Evolutionary conservation across 2,797 vertebrate genomes (phyloP).

Genomic region (Acrossocheilus wenchowensis): DNA sequence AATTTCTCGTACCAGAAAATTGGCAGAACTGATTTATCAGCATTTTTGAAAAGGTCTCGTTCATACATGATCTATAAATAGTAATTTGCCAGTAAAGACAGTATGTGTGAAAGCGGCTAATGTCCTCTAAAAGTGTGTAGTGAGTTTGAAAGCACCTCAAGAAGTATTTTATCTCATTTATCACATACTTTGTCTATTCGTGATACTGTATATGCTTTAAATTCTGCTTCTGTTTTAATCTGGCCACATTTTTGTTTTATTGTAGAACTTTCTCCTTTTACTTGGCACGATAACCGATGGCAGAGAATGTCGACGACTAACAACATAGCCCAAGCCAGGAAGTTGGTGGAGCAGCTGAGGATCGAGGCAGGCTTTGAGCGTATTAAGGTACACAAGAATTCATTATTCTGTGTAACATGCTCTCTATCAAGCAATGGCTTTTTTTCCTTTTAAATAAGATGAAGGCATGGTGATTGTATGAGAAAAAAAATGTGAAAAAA

Average conservation of each 20-base stretch:
- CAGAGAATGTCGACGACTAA: conserved; percentile 95
- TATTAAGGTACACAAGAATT: conserved; percentile 84
- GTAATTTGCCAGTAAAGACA: too few species aligned
- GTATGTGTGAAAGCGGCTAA: too few species aligned
- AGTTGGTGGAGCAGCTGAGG: conserved; percentile 97
- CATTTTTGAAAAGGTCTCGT: too few species aligned
- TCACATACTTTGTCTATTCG: background rate
- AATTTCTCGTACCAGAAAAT: background rate
- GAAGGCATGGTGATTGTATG: background rate
- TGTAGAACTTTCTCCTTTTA: conserved; percentile 75
- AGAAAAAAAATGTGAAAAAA: background rate
- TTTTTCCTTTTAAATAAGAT: background rate
- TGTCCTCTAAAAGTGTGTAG: background rate
- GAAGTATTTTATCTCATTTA: background rate
- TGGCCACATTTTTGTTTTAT: conserved; percentile 8
- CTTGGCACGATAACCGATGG: conserved; percentile 83
- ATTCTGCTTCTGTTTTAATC: conserved; percentile 11
- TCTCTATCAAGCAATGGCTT: background rate
- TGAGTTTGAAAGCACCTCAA: background rate
- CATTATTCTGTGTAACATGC: background rate
- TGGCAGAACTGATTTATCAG: too few species aligned
- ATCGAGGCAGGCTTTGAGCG: conserved; percentile 94
- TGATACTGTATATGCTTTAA: background rate
- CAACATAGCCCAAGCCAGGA: conserved; percentile 95
- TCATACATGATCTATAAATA: too few species aligned